Percentiles rank a stretch among this genome's conserved stretches.
These are phyloP conservation scores for Crossaster papposus DNA, from an alignment of 53 echinoderm and acorn worm species.

Conservation along the genomic window DNA sequence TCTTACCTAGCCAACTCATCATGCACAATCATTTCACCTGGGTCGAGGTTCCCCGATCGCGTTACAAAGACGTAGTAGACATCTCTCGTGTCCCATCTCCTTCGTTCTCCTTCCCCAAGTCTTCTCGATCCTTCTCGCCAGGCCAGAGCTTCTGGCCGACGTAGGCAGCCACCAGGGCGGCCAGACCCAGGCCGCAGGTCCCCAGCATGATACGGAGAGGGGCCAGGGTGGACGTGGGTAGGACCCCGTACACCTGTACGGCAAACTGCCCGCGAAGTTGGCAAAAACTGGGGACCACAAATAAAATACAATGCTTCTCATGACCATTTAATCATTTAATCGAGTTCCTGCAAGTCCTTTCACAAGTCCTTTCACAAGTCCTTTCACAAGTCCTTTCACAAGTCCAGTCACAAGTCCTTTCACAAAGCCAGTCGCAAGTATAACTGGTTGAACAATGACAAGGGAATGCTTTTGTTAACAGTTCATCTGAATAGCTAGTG, in stretches of 20 bases:
- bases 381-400: too few relatives aligned
- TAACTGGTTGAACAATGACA: too few relatives aligned
- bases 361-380: too few relatives aligned
- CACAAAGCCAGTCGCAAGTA: too few relatives aligned
- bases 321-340: too few relatives aligned
- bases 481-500: too few relatives aligned
- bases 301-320: background rate
- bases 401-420: too few relatives aligned
- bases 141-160: conserved; percentile 55
- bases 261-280: conserved; percentile 87
- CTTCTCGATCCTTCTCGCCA: conserved; percentile 55
- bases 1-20: background rate
- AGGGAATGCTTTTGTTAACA: too few relatives aligned
- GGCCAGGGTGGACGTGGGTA: conserved; percentile 69
- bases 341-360: too few relatives aligned
- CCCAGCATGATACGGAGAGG: conserved; percentile 78
- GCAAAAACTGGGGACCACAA: conserved; percentile 70
- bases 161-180: conserved; percentile 63
- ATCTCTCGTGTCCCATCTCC: background rate
- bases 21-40: background rate
- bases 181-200: conserved; percentile 77
- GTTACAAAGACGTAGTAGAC: background rate
- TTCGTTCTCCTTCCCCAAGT: conserved; percentile 1
- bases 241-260: conserved; percentile 84
- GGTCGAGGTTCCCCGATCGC: background rate